Conservation (phyloP, 1,140 invertebrate species). For the Littorina saxatilis region DNA sequence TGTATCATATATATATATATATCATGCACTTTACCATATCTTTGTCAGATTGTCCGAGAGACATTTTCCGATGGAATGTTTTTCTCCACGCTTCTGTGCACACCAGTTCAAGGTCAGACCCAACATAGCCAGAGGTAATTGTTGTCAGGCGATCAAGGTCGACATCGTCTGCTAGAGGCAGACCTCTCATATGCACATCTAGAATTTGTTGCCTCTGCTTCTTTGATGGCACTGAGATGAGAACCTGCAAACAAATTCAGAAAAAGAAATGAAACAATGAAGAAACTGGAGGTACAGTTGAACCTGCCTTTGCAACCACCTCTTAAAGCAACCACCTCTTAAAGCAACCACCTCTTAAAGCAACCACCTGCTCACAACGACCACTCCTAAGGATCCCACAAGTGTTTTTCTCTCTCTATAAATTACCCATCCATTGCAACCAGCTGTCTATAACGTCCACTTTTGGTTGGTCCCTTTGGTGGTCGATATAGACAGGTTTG, state of each 20-base stretch:
- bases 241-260: constrained; percentile 65
- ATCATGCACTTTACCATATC: too few relatives aligned
- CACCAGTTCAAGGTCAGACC: constrained; percentile 76
- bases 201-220: constrained; percentile 65
- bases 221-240: constrained; percentile 65
- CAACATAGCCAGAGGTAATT: constrained; percentile 77
- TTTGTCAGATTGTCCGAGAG: neutral
- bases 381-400: too few relatives aligned
- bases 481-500: too few relatives aligned
- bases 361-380: too few relatives aligned
- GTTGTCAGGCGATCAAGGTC: constrained; percentile 55
- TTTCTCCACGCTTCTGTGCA: constrained; percentile 70
- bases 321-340: too few relatives aligned
- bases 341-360: too few relatives aligned
- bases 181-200: constrained; percentile 30
- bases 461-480: too few relatives aligned
- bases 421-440: too few relatives aligned
- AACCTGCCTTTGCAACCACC: too few relatives aligned
- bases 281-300: neutral
- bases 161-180: constrained; percentile 58
- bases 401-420: too few relatives aligned
- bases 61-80: constrained; percentile 44
- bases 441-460: too few relatives aligned
- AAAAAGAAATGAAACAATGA: constrained; percentile 29
- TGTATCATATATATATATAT: too few relatives aligned